A percentile compares a stretch with the other conserved stretches of the same genome.
phyloP scores from a whole-genome alignment of 92 coral and sea anemone genomes.

The Galaxea fascicularis region DNA sequence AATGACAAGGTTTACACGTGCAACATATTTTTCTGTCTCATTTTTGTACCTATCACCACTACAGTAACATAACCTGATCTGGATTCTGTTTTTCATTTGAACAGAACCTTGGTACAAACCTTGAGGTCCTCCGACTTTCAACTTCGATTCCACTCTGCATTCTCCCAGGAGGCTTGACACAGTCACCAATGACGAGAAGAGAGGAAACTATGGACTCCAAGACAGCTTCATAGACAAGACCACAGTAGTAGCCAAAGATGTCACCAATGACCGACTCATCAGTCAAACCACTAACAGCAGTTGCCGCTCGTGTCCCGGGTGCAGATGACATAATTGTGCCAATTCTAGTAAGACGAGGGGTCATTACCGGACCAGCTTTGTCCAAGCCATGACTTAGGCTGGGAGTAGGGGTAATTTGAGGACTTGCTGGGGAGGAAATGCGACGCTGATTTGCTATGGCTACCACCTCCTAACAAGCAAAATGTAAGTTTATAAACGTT shows the following conservation, averaged over 20 bases:
- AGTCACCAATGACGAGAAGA: slow-evolving; percentile 83
- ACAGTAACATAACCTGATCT: too few relatives aligned
- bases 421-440: slow-evolving; percentile 88
- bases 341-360: slow-evolving; percentile 77
- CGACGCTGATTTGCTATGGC: slow-evolving; percentile 90
- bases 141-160: slow-evolving; percentile 78
- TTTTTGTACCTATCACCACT: too few relatives aligned
- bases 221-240: slow-evolving; percentile 88
- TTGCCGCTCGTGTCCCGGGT: slow-evolving; percentile 80
- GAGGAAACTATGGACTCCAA: slow-evolving; percentile 81
- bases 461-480: slow-evolving; percentile 78
- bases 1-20: background rate
- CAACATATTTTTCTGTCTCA: background rate
- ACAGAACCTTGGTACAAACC: background rate
- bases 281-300: slow-evolving; percentile 96
- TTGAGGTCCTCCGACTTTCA: slow-evolving; percentile 50
- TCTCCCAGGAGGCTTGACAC: slow-evolving; percentile 88
- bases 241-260: slow-evolving; percentile 94
- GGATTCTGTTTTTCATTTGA: background rate
- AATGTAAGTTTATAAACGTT: background rate
- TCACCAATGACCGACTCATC: slow-evolving; percentile 97
- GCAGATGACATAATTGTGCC: slow-evolving; percentile 85
- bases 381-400: slow-evolving; percentile 75
- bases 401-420: slow-evolving; percentile 83
- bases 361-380: slow-evolving; percentile 49